A percentile compares a stretch with the other conserved stretches of the same genome.
These are phyloP conservation scores for Saxicola maurus DNA, from an alignment of 2,797 vertebrate species.

Conservation along the genomic window DNA sequence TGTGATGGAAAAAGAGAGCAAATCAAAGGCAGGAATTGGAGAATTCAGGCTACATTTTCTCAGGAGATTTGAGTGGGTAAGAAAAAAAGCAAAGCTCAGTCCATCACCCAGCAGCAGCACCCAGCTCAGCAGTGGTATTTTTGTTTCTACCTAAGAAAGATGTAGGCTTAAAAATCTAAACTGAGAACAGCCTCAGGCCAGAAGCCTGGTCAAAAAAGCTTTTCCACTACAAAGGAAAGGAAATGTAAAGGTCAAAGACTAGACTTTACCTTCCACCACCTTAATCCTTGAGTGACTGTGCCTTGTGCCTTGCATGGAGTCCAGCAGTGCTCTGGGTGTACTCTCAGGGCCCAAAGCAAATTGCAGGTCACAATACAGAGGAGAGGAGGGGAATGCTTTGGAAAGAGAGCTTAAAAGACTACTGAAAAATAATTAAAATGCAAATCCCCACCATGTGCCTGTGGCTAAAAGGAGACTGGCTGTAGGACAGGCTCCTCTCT, in stretches of 20 bases:
- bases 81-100: background rate
- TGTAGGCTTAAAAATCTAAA: background rate
- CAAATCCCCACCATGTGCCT: slow-evolving; percentile 36
- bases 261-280: slow-evolving; percentile 46
- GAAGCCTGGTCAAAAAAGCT: background rate
- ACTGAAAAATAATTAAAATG: slow-evolving; percentile 39
- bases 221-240: slow-evolving; percentile 11
- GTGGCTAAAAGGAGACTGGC: slow-evolving; percentile 34
- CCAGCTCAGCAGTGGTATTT: background rate
- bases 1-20: background rate
- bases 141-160: background rate
- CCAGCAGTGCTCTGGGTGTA: background rate
- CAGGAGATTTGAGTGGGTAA: accelerated
- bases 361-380: background rate
- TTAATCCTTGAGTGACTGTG: background rate
- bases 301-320: background rate
- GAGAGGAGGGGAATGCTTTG: slow-evolving; percentile 26
- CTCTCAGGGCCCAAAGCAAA: background rate
- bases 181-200: background rate
- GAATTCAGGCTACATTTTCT: background rate
- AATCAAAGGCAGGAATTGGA: background rate
- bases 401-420: slow-evolving; percentile 41
- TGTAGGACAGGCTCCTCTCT: slow-evolving; percentile 10
- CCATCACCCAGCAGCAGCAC: background rate
- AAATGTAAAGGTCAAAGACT: slow-evolving; percentile 12